phyloP scores from a whole-genome alignment of 2,888 invertebrate genomes.

The Drosophila mercatorum region DNA sequence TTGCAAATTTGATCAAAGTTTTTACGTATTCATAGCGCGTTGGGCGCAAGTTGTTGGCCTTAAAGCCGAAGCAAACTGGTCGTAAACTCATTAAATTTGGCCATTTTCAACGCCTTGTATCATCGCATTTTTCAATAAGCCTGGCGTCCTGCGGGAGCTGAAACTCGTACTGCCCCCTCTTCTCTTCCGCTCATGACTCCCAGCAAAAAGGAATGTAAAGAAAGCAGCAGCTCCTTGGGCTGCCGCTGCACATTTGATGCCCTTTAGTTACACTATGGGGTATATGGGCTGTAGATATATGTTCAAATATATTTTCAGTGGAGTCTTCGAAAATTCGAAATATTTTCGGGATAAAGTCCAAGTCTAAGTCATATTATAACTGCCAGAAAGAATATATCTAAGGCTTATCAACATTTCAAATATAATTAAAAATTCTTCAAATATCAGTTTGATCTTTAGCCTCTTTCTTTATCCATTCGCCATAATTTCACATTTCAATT shows the following conservation, averaged over 20 bases:
- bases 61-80: conserved; percentile 23
- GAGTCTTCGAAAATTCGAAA: too few species aligned
- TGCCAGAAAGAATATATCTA: too few species aligned
- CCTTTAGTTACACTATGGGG: not conserved
- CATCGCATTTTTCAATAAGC: conserved; percentile 64
- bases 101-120: conserved; percentile 51
- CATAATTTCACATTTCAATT: not conserved
- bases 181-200: not conserved
- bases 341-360: too few species aligned
- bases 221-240: conserved; percentile 19
- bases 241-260: conserved; percentile 26
- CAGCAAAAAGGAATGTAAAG: conserved; percentile 15
- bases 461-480: too few species aligned
- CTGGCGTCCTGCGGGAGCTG: conserved; percentile 16
- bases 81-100: conserved; percentile 76
- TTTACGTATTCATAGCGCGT: conserved; percentile 20
- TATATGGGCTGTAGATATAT: not conserved
- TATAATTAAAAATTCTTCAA: too few species aligned
- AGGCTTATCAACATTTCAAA: too few species aligned
- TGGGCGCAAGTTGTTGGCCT: conserved; percentile 29
- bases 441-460: too few species aligned
- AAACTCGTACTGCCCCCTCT: not conserved
- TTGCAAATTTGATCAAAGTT: not conserved
- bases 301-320: not conserved
- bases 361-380: too few species aligned